Evolutionary conservation across 92 coral and sea anemone species (phyloP), one percentile per base, ranked within the genome.

Genomic region (Zoanthus sociatus): DNA sequence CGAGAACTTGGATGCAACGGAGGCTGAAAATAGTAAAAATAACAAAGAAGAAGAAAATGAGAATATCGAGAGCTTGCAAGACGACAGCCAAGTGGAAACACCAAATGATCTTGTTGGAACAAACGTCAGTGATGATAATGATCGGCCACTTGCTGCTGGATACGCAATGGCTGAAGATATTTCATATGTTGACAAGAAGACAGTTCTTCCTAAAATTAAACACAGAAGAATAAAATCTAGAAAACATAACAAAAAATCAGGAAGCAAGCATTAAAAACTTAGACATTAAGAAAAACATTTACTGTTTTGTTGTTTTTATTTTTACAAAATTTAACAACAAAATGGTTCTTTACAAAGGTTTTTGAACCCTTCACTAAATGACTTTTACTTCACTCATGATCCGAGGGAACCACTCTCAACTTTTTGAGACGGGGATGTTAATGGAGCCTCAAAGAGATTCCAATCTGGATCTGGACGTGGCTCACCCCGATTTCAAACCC

Each of bases 81-180:
- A 81, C 7, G 6, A n/a, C 15, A 31, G 15, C 7, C 75, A 66
- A 1, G 58, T 20, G 45, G 75, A 81, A 14, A 13, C 72, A 20
- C 73, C 46, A 9, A 60, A 64, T 44, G 74, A 63, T 6, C 74
- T 1, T 4, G 18, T 64, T 26, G 85, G 31, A 78, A 56, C 18
- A 78, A 56, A 14, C 13, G 26, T 16, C 3, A 5, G 10, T 0
- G 37, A 56, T 54, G 83, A 31, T 21, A 32, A 16, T 33, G 7
- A 12, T 10, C 66, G 3, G 17, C 18, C 42, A 46, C 18, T 32
- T 6, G 13, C 61, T 66, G 17, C 20, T 10, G 85, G 85, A 31
- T 81, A 81, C 13, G 85, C 74, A 48, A 81, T 81, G 32, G 85
- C 85, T 47, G 85, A 81, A 20, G 85, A 81, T 47, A 30, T 81